Evolutionary conservation across 2,888 invertebrate species (phyloP).

Genomic region (Epirrita christyi): DNA sequence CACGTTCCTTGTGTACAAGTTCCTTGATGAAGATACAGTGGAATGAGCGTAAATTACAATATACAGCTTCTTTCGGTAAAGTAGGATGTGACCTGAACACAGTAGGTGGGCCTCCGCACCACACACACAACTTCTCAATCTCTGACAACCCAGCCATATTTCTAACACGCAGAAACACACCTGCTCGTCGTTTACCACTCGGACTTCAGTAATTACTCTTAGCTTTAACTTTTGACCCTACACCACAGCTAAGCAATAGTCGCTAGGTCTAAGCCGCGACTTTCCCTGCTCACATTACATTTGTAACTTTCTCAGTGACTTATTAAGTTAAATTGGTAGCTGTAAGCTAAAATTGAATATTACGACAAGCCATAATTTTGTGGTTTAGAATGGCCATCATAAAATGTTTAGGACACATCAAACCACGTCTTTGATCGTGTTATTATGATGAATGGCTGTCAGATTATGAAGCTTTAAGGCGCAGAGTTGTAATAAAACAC

Average conservation of each 20-base stretch:
- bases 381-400: conserved; percentile 14
- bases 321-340: conserved; percentile 16
- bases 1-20: no score
- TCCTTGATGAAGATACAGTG: no score
- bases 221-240: conserved; percentile 32
- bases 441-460: not conserved
- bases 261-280: conserved; percentile 21
- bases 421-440: conserved; percentile 6
- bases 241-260: conserved; percentile 14
- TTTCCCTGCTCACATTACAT: conserved; percentile 34
- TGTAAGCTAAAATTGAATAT: conserved; percentile 5
- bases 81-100: no score
- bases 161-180: conserved; percentile 10
- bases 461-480: not conserved
- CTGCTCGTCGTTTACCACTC: conserved; percentile 18
- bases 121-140: conserved; percentile 7
- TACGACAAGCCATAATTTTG: conserved; percentile 10
- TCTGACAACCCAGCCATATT: conserved; percentile 6
- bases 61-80: no score
- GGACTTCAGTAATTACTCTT: conserved; percentile 21
- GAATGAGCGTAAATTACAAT: no score
- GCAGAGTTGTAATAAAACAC: no score
- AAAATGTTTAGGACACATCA: not conserved
- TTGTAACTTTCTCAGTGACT: conserved; percentile 32
- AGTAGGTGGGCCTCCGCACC: not conserved